phyloP scores from a whole-genome alignment of 2,888 invertebrate species.

The Synanthedon vespiformis region DNA sequence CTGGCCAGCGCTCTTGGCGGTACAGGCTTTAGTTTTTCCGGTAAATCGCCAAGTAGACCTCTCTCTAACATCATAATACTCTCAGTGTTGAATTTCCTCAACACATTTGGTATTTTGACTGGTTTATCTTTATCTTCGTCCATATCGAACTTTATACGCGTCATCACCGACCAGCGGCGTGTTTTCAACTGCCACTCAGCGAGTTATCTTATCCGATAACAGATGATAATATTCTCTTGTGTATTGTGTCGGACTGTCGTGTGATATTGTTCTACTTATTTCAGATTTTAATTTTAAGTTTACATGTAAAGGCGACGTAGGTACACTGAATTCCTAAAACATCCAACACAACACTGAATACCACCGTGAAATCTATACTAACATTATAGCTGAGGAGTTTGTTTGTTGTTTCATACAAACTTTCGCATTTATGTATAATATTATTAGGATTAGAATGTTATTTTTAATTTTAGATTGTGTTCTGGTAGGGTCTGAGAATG shows the following conservation, averaged over 20 bases:
- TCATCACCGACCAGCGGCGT: conserved; percentile 37
- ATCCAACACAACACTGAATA: too few species aligned
- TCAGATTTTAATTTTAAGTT: background rate
- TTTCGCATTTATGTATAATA: too few species aligned
- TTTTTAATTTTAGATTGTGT: too few species aligned
- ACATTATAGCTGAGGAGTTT: too few species aligned
- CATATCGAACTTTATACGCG: conserved; percentile 35
- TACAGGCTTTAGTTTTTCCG: conserved; percentile 47
- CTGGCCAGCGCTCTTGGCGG: conserved; percentile 30
- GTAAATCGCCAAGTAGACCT: conserved; percentile 51
- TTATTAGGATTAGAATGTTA: too few species aligned
- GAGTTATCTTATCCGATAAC: conserved; percentile 31
- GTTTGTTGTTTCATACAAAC: too few species aligned
- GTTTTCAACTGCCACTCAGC: conserved; percentile 31
- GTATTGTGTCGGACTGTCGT: background rate
- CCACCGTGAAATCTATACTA: too few species aligned
- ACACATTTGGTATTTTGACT: conserved; percentile 40
- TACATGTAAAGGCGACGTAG: too few species aligned
- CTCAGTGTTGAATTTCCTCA: conserved; percentile 51
- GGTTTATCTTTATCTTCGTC: conserved; percentile 41
- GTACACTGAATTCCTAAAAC: too few species aligned
- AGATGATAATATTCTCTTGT: conserved; percentile 26
- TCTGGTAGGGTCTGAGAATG: too few species aligned
- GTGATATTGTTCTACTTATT: background rate
- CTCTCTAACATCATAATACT: conserved; percentile 51